These are phyloP conservation scores for Enteromius radiatus DNA, from an alignment of 2,797 vertebrate genomes.

Conservation along the genomic window DNA sequence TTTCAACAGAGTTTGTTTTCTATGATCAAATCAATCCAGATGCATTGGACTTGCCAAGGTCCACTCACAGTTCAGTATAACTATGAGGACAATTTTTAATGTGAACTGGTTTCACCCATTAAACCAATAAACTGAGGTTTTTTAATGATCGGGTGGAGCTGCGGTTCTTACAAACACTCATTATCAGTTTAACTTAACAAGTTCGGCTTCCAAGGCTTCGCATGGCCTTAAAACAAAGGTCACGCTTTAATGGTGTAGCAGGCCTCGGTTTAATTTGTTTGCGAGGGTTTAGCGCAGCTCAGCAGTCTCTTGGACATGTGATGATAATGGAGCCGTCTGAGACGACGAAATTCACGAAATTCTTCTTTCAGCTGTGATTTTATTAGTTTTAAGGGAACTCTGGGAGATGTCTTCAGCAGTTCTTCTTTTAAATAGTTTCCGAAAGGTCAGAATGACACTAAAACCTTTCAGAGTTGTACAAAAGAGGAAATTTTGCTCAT, in stretches of 20 bases:
- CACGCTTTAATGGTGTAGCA: not conserved
- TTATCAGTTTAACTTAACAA: not conserved
- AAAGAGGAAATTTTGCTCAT: not conserved
- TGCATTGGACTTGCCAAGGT: not conserved
- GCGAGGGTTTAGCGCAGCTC: not conserved
- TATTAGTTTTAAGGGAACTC: not conserved
- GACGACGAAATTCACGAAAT: no score
- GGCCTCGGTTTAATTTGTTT: not conserved
- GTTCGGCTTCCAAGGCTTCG: not conserved
- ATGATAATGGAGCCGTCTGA: conserved; percentile 1
- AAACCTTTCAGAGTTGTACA: not conserved
- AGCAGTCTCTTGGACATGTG: conserved; percentile 6
- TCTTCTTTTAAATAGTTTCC: conserved; percentile 12
- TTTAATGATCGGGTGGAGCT: not conserved
- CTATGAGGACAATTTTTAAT: not conserved
- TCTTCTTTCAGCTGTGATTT: not conserved
- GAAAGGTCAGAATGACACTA: not conserved
- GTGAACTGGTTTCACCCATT: not conserved
- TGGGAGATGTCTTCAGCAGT: not conserved
- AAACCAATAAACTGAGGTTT: conserved; percentile 7
- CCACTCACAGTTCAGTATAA: not conserved
- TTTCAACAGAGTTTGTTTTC: not conserved
- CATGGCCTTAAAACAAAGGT: not conserved
- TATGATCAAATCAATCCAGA: not conserved
- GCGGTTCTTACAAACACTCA: not conserved